Percentiles rank a stretch among this genome's conserved stretches.
Evolutionary conservation across 2,797 vertebrate species (phyloP).

Genomic region (Ara ararauna): DNA sequence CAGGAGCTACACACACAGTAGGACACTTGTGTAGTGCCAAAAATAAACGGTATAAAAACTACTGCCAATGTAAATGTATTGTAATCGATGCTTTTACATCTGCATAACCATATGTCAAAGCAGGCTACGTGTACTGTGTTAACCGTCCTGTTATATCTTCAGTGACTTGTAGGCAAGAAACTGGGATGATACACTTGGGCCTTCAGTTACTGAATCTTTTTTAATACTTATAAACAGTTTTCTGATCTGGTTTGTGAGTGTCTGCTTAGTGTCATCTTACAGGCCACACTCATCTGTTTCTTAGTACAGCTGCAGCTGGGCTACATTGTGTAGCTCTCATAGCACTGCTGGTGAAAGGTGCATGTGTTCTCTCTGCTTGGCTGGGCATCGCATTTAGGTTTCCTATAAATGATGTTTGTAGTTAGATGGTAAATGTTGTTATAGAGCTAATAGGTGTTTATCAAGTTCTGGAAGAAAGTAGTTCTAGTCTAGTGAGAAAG

Average conservation of each 20-base stretch:
- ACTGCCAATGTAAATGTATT: background rate
- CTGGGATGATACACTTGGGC: background rate
- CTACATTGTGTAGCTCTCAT: background rate
- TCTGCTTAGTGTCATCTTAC: background rate
- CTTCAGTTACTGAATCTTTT: slow-evolving; percentile 16
- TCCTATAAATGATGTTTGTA: background rate
- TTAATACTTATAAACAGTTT: background rate
- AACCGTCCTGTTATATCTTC: background rate
- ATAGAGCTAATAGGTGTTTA: background rate
- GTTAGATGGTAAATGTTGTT: background rate
- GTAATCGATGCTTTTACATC: background rate
- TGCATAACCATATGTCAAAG: background rate
- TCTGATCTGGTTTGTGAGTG: slow-evolving; percentile 7
- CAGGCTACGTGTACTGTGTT: background rate
- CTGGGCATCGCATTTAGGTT: background rate
- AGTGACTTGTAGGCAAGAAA: background rate
- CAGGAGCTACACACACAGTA: background rate
- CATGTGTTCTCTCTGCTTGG: background rate
- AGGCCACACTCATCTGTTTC: background rate
- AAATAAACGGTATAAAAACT: background rate
- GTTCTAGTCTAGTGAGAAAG: background rate
- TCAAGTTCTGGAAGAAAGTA: background rate
- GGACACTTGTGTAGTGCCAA: background rate
- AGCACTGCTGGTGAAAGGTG: background rate
- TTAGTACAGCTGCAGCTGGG: background rate